Percentiles rank a stretch among this genome's conserved stretches.
phyloP scores from a whole-genome alignment of 2,113 vertebrate genomes.

The Propithecus coquereli region DNA sequence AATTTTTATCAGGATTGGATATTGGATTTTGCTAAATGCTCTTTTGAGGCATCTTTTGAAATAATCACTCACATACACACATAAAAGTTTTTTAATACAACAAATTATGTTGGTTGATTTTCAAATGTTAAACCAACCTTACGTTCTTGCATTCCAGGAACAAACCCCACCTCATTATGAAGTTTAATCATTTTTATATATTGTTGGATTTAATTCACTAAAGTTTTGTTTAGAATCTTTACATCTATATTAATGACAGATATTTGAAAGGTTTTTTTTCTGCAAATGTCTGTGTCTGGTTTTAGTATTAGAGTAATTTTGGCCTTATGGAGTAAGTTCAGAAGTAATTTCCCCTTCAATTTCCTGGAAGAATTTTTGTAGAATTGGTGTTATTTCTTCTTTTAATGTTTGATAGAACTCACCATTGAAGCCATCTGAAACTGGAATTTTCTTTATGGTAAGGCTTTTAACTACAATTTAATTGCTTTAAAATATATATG shows the following conservation, averaged over 20 bases:
- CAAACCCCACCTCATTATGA: neutral
- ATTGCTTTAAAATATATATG: neutral
- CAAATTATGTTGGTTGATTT: neutral
- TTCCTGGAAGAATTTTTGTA: neutral
- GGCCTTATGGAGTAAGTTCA: neutral
- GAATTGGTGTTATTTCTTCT: neutral
- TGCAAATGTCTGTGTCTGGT: neutral
- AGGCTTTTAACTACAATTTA: neutral
- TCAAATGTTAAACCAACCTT: neutral
- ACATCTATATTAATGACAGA: neutral
- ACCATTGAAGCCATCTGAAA: neutral
- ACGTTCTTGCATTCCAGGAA: neutral
- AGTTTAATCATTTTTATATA: neutral
- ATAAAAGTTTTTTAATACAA: neutral
- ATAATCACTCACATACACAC: neutral
- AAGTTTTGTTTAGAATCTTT: neutral
- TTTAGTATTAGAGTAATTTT: neutral
- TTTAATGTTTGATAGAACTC: neutral
- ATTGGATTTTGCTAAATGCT: neutral
- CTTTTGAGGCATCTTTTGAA: no score
- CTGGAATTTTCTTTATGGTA: neutral
- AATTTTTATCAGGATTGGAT: neutral
- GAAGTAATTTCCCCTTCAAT: neutral
- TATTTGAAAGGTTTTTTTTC: neutral
- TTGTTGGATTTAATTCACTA: neutral